Evolutionary conservation across 2,797 vertebrate genomes (phyloP), one percentile per base, ranked within the genome.

Genomic region (Sebastes variabilis): DNA sequence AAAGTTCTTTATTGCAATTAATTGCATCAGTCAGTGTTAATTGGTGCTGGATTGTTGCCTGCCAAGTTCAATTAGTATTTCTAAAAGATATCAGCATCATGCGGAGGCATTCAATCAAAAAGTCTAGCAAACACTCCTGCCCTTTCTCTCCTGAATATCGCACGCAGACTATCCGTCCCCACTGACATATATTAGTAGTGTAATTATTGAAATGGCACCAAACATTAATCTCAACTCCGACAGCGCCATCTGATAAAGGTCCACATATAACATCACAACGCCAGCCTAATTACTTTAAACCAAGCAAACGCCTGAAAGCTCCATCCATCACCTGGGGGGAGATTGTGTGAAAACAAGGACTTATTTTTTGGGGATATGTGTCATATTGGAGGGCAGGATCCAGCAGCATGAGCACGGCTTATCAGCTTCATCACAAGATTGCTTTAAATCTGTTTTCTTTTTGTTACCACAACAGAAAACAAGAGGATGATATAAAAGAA

Each of bases 181-280:
- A 16, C 69, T 75, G 84, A 83, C 85, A 80, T 42, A 70, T 74
- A 88, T 82, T 58, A 77, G 87, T 52, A 64, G 66, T 56, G 72
- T 84, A 75, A 91, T 92, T 81, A 89, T 84, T 89, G 58, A 86
- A 87, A 86, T 76, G 78, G 82, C 79, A 86, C 58, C 78, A 64
- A 55, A 72, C 85, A 89, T 89, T 87, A 70, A 92, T 92, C 85
- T 88, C 55, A 32, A 64, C 74, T 55, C 18, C 27, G 70, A 80
- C 71, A 60, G 84, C 46, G 1, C 46, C 67, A 73, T 79, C 85
- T 67, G 79, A 91, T 88, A 89, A 89, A 87, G 80, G 66, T 87
- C 68, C 75, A 64, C 66, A 72, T 76, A 73, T 18, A 78, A 77
- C 79, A 85, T 66, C 81, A 80, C 54, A 80, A 54, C 46, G 67